Percentiles rank a stretch among this genome's conserved stretches.
Evolutionary conservation across 2,113 vertebrate species (phyloP).

Genomic region (Pan troglodytes): NHGRI_mPanTro3-v2.1_pri NC_072404.2:124053001-124053500

Average conservation of each 20-base stretch:
- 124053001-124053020: background rate
- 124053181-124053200: background rate
- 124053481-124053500: slow-evolving; percentile 1
- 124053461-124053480: background rate
- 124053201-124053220: background rate
- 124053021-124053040: background rate
- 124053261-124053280: background rate
- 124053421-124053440: background rate
- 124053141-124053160: background rate
- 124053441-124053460: background rate
- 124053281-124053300: background rate
- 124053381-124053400: background rate
- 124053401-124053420: background rate
- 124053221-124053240: background rate
- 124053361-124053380: background rate
- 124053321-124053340: background rate
- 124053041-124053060: background rate
- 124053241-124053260: background rate
- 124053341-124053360: background rate
- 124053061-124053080: background rate
- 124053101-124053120: background rate
- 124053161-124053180: background rate
- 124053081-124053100: background rate
- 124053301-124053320: background rate
- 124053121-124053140: background rate